phyloP scores from a whole-genome alignment of 2,113 vertebrate species.

The Sceloporus tristichus region DNA sequence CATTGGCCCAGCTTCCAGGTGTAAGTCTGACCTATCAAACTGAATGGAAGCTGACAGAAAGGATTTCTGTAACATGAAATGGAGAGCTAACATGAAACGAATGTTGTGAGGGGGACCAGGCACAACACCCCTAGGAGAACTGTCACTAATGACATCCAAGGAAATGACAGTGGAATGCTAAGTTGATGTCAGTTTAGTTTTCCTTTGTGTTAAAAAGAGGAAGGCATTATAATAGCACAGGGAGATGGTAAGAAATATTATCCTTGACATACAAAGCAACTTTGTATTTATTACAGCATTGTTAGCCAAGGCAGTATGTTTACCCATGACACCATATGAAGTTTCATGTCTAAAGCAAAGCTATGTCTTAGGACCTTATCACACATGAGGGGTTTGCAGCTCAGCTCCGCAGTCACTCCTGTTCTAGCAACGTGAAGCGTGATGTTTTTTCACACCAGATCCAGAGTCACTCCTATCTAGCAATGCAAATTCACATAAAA shows the following conservation, averaged over 20 bases:
- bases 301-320: not conserved
- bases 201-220: slow-evolving; percentile 67
- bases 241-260: not conserved
- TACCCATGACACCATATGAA: not conserved
- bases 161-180: slow-evolving; percentile 69
- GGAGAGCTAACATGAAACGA: slow-evolving; percentile 72
- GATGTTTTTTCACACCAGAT: too few relatives aligned
- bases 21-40: slow-evolving; percentile 77
- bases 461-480: too few relatives aligned
- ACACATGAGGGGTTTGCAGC: too few relatives aligned
- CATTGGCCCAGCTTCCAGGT: slow-evolving; percentile 70
- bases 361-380: too few relatives aligned
- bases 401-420: too few relatives aligned
- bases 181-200: slow-evolving; percentile 75
- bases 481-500: too few relatives aligned
- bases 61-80: slow-evolving; percentile 70
- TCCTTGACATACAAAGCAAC: slow-evolving; percentile 3
- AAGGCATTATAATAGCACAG: slow-evolving; percentile 2
- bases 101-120: slow-evolving; percentile 73
- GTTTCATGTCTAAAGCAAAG: not conserved
- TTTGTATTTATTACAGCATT: not conserved
- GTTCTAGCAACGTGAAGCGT: too few relatives aligned
- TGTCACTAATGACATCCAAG: slow-evolving; percentile 76
- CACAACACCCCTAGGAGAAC: slow-evolving; percentile 68
- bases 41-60: slow-evolving; percentile 80